Percentiles rank a stretch among this genome's conserved stretches.
Conservation (phyloP, 2,113 vertebrate genomes). For the Trichechus manatus region DNA sequence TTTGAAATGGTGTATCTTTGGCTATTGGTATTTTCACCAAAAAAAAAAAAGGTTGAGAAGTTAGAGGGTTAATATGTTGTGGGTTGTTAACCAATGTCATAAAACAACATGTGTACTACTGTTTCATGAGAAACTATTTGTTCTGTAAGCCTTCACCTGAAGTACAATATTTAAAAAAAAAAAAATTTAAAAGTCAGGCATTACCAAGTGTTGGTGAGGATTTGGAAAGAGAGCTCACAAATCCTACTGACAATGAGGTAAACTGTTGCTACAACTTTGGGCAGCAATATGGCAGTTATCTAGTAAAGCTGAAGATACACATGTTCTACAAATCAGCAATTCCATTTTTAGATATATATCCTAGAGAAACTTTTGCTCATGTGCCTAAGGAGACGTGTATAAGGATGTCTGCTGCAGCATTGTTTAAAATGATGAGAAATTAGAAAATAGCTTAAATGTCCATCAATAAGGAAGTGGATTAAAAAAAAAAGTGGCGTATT, state of each 20-base stretch:
- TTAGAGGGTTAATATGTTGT: too few species aligned
- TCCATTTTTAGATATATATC: too few species aligned
- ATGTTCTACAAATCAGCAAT: neutral
- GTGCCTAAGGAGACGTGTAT: too few species aligned
- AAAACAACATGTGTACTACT: too few species aligned
- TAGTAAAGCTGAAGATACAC: neutral
- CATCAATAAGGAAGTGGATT: neutral
- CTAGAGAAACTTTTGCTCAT: too few species aligned
- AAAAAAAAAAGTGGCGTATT: neutral
- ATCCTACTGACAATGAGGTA: neutral
- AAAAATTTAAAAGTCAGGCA: neutral
- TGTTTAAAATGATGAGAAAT: slow-evolving; percentile 16
- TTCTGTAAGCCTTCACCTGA: too few species aligned
- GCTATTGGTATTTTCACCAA: too few species aligned
- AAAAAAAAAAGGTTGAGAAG: too few species aligned
- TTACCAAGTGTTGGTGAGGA: neutral
- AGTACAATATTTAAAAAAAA: too few species aligned
- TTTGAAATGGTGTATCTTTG: too few species aligned
- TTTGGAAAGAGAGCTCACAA: neutral
- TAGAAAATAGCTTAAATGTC: slow-evolving; percentile 23
- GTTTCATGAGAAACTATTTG: too few species aligned
- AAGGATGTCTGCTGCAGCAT: neutral
- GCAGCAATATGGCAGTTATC: neutral
- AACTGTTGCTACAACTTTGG: neutral
- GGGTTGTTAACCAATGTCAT: too few species aligned